Base-by-base conservation (phyloP, 1,140 invertebrate species). In the Drosophila sulfurigaster region DNA sequence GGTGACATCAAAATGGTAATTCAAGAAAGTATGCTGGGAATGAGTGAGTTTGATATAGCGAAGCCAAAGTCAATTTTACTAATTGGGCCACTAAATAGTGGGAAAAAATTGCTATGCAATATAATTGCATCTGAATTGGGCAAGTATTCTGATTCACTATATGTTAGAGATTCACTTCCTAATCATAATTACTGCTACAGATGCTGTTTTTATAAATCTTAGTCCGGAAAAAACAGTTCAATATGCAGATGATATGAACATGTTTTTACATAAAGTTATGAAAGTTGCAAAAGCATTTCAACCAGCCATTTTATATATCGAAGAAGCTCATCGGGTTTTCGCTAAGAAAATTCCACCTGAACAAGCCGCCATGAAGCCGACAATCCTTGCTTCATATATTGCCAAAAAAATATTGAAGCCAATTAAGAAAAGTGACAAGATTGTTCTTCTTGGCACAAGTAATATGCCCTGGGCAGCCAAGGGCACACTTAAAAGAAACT, bases 141-240 rank as follows among this genome's bases (percentile, higher is more conserved):
- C 20, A 85, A 25, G 16, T 51, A 56, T 1, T 5, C 28, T 1
- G 28, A 20, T 68, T 15, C 10, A 60, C 51, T 25, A 6, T 32
- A 7, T 2, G 5, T 15, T 11, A 7, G 6, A 38, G 6, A 5
- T 28, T 1, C 6, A 13, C 30, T 56, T 11, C 10, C 35, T 2
- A 13, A 57, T 13, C 5, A 11, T 4, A 0, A 5, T 13, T 43
- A 8, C 30, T 8, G 1, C 35, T 58, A 13, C 32, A 92, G 91
- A 90, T 65, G 97, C 97, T 3, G 96, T 96, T 4, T 93, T 98
- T 20, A 97, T 98, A 89, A 97, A 98, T 79, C 93, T 98, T 2
- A 96, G 96, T 16, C 95, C 97, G 2, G 94, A 94, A 3, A 96
- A 97, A 72, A 94, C 97, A 43, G 95, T 94, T 20, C 94, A 97